Conservation (phyloP, 2,797 vertebrate species). For the Enteromius paludinosus region DNA sequence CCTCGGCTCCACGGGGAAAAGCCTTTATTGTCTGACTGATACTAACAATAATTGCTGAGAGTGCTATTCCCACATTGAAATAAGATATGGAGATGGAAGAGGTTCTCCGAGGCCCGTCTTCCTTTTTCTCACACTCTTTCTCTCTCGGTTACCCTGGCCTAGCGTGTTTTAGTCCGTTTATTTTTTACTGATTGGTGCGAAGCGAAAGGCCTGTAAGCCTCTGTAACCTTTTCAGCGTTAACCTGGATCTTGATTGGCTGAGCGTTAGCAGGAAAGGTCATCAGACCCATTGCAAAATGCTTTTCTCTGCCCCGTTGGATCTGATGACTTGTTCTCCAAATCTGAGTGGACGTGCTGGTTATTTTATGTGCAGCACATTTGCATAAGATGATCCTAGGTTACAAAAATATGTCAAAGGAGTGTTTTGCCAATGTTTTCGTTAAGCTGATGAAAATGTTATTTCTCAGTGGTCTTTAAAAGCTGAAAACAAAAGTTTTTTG, state of each 20-base stretch:
- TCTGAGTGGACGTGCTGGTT: not conserved
- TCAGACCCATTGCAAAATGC: not conserved
- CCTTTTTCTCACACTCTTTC: not conserved
- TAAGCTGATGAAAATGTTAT: too few species aligned
- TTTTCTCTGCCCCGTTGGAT: not conserved
- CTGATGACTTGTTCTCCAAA: not conserved
- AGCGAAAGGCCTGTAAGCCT: not conserved
- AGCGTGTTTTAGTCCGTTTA: not conserved
- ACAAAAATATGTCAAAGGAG: not conserved
- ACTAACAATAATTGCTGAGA: constrained; percentile 77
- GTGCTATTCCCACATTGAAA: constrained; percentile 68
- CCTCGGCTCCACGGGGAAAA: constrained; percentile 76
- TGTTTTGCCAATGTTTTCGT: not conserved
- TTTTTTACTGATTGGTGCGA: not conserved
- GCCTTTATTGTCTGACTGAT: constrained; percentile 74
- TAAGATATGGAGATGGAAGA: constrained; percentile 63
- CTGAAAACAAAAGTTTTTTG: not conserved
- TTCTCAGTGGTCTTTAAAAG: too few species aligned
- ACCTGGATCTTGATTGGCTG: constrained; percentile 4
- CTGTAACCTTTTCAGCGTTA: constrained; percentile 25
- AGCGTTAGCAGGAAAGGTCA: constrained; percentile 23
- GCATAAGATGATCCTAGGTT: not conserved
- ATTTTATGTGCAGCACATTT: constrained; percentile 21
- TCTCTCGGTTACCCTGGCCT: not conserved
- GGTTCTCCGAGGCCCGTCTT: constrained; percentile 21